phyloP scores from a whole-genome alignment of 1,140 invertebrate species.

The Drosophila elegans region DNA sequence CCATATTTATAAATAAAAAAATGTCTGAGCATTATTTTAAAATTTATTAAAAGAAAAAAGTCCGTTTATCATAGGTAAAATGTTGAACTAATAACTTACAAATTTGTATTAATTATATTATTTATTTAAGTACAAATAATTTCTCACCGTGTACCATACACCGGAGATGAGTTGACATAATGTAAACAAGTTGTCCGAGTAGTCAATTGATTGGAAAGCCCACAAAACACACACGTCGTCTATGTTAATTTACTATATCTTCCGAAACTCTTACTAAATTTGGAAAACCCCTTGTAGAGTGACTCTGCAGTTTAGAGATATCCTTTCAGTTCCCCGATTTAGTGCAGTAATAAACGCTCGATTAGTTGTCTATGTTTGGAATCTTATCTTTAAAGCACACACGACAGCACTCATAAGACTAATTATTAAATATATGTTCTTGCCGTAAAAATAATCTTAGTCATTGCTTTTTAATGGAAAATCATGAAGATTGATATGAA shows the following conservation, averaged over 20 bases:
- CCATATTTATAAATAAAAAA: no score
- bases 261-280: not conserved
- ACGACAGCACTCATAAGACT: not conserved
- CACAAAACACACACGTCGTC: not conserved
- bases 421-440: not conserved
- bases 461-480: constrained; percentile 3
- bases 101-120: not conserved
- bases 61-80: no score
- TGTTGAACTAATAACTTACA: not conserved
- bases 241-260: constrained; percentile 4
- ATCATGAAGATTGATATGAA: not conserved
- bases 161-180: constrained; percentile 51
- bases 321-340: constrained; percentile 4
- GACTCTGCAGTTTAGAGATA: constrained; percentile 7
- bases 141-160: constrained; percentile 10
- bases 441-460: not conserved
- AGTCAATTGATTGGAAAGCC: constrained; percentile 33
- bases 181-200: constrained; percentile 13
- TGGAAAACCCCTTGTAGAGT: constrained; percentile 4
- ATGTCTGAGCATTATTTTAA: no score
- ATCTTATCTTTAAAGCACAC: not conserved
- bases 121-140: not conserved
- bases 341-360: no score
- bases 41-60: no score
- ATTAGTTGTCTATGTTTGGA: not conserved